Conservation (phyloP, 2,888 invertebrate species). For the Lycaena phlaeas region DNA sequence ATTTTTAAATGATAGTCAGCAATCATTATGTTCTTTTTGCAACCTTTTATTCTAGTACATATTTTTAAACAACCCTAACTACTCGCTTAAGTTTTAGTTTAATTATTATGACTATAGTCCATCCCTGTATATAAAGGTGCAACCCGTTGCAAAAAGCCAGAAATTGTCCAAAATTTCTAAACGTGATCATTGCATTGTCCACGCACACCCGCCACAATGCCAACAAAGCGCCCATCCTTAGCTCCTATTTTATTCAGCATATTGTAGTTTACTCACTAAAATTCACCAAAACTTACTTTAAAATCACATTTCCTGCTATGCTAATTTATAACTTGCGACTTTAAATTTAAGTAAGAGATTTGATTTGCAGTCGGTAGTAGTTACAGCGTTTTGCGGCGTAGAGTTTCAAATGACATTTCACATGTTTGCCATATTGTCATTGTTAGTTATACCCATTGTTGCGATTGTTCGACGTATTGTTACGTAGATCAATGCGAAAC, state of each 20-base stretch:
- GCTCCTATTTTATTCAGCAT: slow-evolving; percentile 63
- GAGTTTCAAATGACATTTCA: slow-evolving; percentile 45
- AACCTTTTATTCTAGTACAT: no score
- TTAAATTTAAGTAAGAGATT: slow-evolving; percentile 7
- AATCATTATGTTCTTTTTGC: no score
- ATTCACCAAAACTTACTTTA: slow-evolving; percentile 25
- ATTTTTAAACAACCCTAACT: no score
- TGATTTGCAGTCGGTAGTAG: neutral
- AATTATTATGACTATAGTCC: no score
- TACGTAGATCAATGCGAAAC: slow-evolving; percentile 63
- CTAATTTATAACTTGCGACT: slow-evolving; percentile 19
- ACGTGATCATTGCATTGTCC: slow-evolving; percentile 61
- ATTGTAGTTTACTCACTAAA: slow-evolving; percentile 61
- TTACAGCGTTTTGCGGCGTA: slow-evolving; percentile 25
- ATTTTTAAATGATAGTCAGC: no score
- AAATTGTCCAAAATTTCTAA: slow-evolving; percentile 69
- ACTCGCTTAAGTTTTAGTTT: no score
- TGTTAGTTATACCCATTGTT: slow-evolving; percentile 69
- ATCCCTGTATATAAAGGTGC: slow-evolving; percentile 56
- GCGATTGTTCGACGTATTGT: slow-evolving; percentile 58
- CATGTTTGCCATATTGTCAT: slow-evolving; percentile 70
- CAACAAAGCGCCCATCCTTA: slow-evolving; percentile 64
- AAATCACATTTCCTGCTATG: slow-evolving; percentile 17
- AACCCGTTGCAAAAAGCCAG: slow-evolving; percentile 68
- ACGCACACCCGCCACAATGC: slow-evolving; percentile 67